Percentiles rank a stretch among this genome's conserved stretches.
These are phyloP conservation scores for Machimus atricapillus DNA, from an alignment of 2,888 invertebrate species.

Conservation along the genomic window DNA sequence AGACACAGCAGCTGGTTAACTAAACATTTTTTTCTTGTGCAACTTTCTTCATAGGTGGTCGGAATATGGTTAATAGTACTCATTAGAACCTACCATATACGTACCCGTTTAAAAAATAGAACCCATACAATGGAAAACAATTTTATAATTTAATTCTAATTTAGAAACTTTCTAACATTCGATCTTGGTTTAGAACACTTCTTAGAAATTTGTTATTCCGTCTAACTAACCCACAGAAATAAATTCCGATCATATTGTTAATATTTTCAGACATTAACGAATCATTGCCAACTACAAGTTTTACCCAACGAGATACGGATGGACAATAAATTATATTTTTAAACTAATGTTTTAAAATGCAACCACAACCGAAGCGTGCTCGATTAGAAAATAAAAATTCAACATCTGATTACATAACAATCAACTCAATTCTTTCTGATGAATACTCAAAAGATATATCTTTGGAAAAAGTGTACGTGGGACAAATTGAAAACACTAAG, in stretches of 20 bases:
- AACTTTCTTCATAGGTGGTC: too few relatives aligned
- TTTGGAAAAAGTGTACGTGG: constrained; percentile 68
- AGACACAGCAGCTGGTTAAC: too few relatives aligned
- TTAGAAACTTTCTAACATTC: neutral
- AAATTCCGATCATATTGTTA: neutral
- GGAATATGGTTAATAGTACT: too few relatives aligned
- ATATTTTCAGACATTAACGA: neutral
- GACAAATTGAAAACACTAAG: constrained; percentile 68
- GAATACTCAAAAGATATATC: constrained; percentile 64
- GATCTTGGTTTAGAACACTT: neutral
- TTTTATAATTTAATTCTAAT: neutral
- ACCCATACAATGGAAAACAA: too few relatives aligned
- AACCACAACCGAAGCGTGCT: neutral
- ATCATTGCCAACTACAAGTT: neutral
- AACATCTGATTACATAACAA: constrained; percentile 43
- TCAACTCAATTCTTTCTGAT: constrained; percentile 66
- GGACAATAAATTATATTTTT: neutral
- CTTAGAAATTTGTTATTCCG: neutral
- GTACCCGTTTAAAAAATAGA: too few relatives aligned
- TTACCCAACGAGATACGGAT: neutral
- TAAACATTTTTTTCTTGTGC: too few relatives aligned
- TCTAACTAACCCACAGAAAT: neutral
- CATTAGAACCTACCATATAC: too few relatives aligned
- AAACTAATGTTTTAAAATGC: neutral
- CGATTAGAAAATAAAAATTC: neutral